Base-by-base conservation (phyloP, 2,888 invertebrate species). In the Eupithecia insigniata region DNA sequence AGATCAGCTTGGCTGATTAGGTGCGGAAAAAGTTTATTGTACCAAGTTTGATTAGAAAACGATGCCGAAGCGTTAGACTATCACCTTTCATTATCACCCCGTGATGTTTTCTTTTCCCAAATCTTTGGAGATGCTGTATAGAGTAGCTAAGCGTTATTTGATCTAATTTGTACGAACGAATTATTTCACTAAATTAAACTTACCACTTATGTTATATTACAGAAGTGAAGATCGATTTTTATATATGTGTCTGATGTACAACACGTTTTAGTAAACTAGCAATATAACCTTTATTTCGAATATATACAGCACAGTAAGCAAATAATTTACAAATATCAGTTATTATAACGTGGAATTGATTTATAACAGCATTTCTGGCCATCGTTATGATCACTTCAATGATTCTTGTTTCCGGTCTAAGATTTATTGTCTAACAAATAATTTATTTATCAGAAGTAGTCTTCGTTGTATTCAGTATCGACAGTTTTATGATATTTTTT, bases 1-100 rank as follows among this genome's bases (percentile, higher is more conserved):
- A 78, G 78, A 85, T 82, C 83, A 83, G 74, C 80, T 72, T 75
- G 74, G 79, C 79, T 89, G 89, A 89, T 89, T 89, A 89, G 87
- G 84, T 88, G 85, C 71, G 76, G 85, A 83, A 82, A 79, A 85
- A 87, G 84, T 88, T 88, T 87, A 89, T 88, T 87, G 88, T 85
- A 81, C 71, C 80, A 89, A 89, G 84, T 90, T 89, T 88, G 89
- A 90, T 89, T 89, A 87, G 88, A 87, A 87, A 87, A 86, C 86
- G 86, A 88, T 86, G 83, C 83, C 82, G 82, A 84, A 82, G 79
- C 80, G 83, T 78, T 80, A 79, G 79, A 82, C 83, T 83, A 77
- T 79, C 83, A 84, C 82, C 71, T 60, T 71, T 81, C 84, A 85
- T 85, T 87, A 87, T 85, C 85, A 79, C 79, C 80, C 82, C 83